Percentiles rank a stretch among this genome's conserved stretches.
Conservation (phyloP, 1,140 invertebrate genomes). For the Trigoniulus corallinus region DNA sequence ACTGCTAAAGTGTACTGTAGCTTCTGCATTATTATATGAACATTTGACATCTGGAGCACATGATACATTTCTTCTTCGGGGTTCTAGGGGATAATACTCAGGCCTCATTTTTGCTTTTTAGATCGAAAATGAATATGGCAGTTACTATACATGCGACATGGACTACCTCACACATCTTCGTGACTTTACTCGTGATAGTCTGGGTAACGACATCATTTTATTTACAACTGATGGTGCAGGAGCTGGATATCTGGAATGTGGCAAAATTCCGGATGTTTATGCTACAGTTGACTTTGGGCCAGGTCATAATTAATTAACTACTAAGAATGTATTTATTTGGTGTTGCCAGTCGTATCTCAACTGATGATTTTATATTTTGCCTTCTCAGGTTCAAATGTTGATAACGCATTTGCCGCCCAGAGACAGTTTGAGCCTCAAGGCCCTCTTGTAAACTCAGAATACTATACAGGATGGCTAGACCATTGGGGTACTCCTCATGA, state of each 20-base stretch:
- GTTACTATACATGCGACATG: constrained; percentile 51
- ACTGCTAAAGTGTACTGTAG: constrained; percentile 6
- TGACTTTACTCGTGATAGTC: constrained; percentile 39
- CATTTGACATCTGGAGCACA: not conserved
- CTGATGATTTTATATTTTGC: not conserved
- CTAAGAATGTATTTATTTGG: constrained; percentile 6
- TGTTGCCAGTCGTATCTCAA: not conserved
- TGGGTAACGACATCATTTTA: constrained; percentile 48
- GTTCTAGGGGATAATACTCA: not conserved
- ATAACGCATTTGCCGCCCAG: constrained; percentile 28
- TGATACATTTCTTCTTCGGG: not conserved
- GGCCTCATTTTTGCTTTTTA: not conserved
- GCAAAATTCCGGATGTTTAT: constrained; percentile 42
- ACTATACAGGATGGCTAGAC: constrained; percentile 70
- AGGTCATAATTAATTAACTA: constrained; percentile 12
- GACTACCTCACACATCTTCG: constrained; percentile 43
- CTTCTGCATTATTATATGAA: not conserved
- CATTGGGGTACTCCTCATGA: constrained; percentile 59
- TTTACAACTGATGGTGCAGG: constrained; percentile 61
- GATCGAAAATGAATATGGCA: constrained; percentile 89
- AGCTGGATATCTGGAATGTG: constrained; percentile 36
- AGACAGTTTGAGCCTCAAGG: constrained; percentile 33
- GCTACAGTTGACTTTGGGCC: constrained; percentile 60
- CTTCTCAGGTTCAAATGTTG: constrained; percentile 19
- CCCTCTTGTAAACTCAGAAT: constrained; percentile 76